phyloP scores from a whole-genome alignment of 1,140 invertebrate species.

The Eufriesea mexicana region DNA sequence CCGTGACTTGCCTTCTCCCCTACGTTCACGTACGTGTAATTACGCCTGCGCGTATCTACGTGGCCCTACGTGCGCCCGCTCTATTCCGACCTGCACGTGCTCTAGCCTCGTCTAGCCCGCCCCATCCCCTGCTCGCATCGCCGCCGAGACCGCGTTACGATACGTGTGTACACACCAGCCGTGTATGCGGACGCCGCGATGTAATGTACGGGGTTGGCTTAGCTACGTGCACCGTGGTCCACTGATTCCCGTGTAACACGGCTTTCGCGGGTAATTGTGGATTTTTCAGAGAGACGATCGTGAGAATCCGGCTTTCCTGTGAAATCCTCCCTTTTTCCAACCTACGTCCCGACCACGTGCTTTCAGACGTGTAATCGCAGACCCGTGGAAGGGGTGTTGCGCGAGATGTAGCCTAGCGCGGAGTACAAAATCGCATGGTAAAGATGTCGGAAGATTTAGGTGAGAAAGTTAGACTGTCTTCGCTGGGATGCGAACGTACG shows the following conservation, averaged over 20 bases:
- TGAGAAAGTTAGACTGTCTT: no score
- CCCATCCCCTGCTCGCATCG: not conserved
- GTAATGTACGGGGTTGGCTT: not conserved
- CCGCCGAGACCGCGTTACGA: not conserved
- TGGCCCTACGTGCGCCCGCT: constrained; percentile 14
- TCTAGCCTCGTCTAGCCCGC: constrained; percentile 36
- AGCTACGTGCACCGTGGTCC: not conserved
- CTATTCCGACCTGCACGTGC: constrained; percentile 31
- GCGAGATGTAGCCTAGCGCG: no score
- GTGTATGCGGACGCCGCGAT: not conserved
- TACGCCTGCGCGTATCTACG: constrained; percentile 45
- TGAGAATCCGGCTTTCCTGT: no score
- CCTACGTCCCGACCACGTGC: no score
- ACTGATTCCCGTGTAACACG: not conserved
- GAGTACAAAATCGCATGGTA: no score
- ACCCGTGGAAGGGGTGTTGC: no score
- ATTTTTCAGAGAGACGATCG: not conserved
- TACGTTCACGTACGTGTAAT: constrained; percentile 65
- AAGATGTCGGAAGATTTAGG: no score
- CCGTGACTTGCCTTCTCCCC: constrained; percentile 75
- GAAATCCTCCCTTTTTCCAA: no score
- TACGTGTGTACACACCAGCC: constrained; percentile 10
- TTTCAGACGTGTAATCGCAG: no score
- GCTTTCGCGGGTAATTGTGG: not conserved
- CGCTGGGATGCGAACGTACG: no score